Evolutionary conservation across 2,888 invertebrate species (phyloP), one percentile per base, ranked within the genome.

Genomic region (Neoscelio sp.): DNA sequence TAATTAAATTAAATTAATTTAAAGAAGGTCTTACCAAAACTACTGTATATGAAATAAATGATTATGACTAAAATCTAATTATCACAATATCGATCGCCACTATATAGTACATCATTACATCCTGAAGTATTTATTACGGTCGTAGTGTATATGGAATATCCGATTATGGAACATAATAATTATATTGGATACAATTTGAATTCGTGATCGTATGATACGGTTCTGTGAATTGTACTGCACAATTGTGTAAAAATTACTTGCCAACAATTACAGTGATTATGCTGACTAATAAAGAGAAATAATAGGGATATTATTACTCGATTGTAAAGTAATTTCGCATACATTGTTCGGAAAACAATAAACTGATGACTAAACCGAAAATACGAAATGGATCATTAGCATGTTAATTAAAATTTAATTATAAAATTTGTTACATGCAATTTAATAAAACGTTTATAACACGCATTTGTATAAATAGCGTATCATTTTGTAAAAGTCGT

Each of bases 131-230:
- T 64, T 73, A 71, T 67, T 54, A 48, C 42, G 10, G 13, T n/a
- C 26, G 40, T 17, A 17, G 46, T 58, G 33, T 54, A 40, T 48
- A 68, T 68, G 33, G 38, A 28, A 48, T 68, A 58, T 58, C 40
- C 40, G 48, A 52, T 62, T 71, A 71, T 48, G 44, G 48, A 42
- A 60, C 70, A 71, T 71, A 71, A 71, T 71, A 60, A 71, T 71
- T 52, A 68, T 58, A 50, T 23, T 40, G 13, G 30, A 13, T 54
- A 50, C 15, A 58, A 50, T 58, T 48, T 23, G 58, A 48, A 58
- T 40, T 42, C 15, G 8, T 10, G 54, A 52, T 65, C 50, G 44
- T 65, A 12, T 30, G 46, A 46, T 68, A 48, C 13, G 38, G n/a
- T 46, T 56, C 33, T 28, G 68, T 26, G 46, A 68, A 33, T 40